A percentile compares a stretch with the other conserved stretches of the same genome.
phyloP scores from a whole-genome alignment of 2,113 vertebrate genomes.

The Phylloscopus trochiloides region DNA sequence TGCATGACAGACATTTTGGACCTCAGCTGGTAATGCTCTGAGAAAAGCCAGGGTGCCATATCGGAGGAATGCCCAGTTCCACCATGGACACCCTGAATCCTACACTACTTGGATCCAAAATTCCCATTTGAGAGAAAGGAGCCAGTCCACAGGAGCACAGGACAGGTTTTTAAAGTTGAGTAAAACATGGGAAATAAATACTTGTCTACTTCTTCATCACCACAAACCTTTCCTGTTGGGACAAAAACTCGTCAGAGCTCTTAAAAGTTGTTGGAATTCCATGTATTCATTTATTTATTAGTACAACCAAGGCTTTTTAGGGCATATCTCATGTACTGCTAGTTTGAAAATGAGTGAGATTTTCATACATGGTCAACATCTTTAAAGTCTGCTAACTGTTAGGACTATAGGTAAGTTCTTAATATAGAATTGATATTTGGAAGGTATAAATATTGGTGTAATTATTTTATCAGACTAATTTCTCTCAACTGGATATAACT shows the following conservation, averaged over 20 bases:
- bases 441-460: not conserved
- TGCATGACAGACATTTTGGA: not conserved
- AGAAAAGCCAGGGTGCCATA: not conserved
- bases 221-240: not conserved
- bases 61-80: rapidly evolving
- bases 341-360: not conserved
- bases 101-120: not conserved
- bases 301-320: not conserved
- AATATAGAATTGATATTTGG: not conserved
- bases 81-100: too few species aligned
- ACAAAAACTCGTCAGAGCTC: not conserved
- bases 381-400: not conserved
- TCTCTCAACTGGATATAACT: not conserved
- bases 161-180: not conserved
- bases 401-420: not conserved
- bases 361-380: not conserved
- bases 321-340: not conserved
- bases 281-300: not conserved
- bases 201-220: not conserved
- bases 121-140: not conserved
- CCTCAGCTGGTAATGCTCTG: not conserved
- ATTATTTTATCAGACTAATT: not conserved
- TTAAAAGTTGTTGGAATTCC: not conserved
- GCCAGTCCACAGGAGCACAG: not conserved
- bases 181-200: not conserved